Conservation (phyloP, 2,113 vertebrate species). For the Myotis davidii region DNA sequence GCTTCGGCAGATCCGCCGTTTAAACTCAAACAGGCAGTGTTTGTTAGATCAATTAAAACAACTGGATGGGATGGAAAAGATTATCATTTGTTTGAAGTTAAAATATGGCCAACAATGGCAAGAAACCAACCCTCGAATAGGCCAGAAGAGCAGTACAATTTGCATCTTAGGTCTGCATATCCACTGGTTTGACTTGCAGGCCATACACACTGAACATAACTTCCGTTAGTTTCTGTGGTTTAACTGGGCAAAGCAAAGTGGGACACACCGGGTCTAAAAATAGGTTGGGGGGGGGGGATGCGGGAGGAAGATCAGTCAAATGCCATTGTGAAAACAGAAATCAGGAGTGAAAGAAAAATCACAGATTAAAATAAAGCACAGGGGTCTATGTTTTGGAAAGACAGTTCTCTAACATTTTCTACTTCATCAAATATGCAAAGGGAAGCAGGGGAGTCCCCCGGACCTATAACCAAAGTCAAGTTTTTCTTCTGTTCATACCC, state of each 20-base stretch:
- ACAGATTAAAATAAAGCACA: neutral
- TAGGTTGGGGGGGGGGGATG: neutral
- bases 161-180: neutral
- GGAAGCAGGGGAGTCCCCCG: neutral
- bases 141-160: neutral
- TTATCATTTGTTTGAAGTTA: neutral
- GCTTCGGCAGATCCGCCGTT: neutral
- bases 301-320: neutral
- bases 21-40: neutral
- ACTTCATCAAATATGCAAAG: neutral
- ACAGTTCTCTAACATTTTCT: neutral
- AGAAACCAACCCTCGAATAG: neutral
- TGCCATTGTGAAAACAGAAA: conserved; percentile 34
- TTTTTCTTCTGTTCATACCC: conserved; percentile 4
- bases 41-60: conserved; percentile 11
- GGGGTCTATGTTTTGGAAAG: neutral
- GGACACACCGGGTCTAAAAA: neutral
- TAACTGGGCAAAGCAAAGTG: conserved; percentile 12
- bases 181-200: neutral
- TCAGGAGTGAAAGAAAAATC: conserved; percentile 40
- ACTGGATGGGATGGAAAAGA: neutral
- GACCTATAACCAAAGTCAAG: conserved; percentile 44
- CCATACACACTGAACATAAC: neutral
- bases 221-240: conserved; percentile 1
- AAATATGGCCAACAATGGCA: conserved; percentile 6